Base-by-base conservation (phyloP, 2,113 vertebrate species). In the Paramisgurnus dabryanus region DNA sequence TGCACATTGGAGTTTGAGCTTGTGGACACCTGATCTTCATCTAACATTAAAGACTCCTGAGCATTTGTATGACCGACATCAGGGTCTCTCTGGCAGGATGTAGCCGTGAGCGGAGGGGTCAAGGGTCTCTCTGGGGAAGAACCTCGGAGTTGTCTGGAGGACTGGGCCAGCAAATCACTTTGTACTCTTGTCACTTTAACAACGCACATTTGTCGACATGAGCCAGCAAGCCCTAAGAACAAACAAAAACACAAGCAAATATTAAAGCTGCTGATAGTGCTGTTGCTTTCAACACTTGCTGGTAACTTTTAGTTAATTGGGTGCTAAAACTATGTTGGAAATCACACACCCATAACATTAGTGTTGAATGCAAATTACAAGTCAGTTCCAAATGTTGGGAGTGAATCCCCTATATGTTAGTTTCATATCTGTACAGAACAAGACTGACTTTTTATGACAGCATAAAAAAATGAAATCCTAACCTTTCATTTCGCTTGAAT, bases 101-200 rank as follows among this genome's bases (percentile, higher is more conserved):
- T 50, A 41, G 22, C 13, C 4, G 22, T 47, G 15, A 41, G 66
- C 7, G 41, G 27, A 71, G 58, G 60, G 7, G n/a, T 82, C 1
- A 0, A 1, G 11, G 43, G 22, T 22, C 13, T 18, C 27, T 70
- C 64, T 73, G 63, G 18, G 5, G 83, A 64, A 1, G 64, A 39
- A 4, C 83, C 85, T 49, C 67, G 84, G 7, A 61, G 73, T 22
- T 86, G 83, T 82, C 85, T 34, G 12, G 79, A 41, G 0, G 79
- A 27, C 12, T 57, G 74, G n/a, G 72, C 82, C 76, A 90, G 80
- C 72, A 76, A 66, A 74, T 91, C 87, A 70, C 89, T 89, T 83
- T 92, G 87, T 5, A 92, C 89, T n/a, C 92, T 85, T 78, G 92
- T 94, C 58, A 93, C 91, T 68, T 92, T 94, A 27, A 93, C 93